Evolutionary conservation across 2,797 vertebrate species (phyloP).

Genomic region (Pteronotus mesoamericanus): DNA sequence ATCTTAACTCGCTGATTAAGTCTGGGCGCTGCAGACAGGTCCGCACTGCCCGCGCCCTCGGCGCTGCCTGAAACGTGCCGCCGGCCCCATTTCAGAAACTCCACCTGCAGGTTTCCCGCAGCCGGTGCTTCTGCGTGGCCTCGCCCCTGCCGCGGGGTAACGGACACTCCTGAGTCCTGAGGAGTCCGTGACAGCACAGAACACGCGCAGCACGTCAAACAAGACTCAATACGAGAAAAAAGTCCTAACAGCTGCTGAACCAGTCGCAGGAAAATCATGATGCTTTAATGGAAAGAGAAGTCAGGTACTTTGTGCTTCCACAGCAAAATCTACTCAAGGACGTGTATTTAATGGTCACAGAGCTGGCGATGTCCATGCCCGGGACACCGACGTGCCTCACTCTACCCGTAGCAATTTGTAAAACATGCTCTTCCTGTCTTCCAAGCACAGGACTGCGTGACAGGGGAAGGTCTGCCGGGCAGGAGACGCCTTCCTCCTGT

Average conservation of each 20-base stretch:
- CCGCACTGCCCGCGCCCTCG: background rate
- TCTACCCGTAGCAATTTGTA: background rate
- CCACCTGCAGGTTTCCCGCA: background rate
- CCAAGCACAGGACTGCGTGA: background rate
- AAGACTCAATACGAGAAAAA: background rate
- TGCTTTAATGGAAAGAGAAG: background rate
- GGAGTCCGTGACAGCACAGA: background rate
- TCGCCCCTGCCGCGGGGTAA: background rate
- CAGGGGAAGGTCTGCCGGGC: background rate
- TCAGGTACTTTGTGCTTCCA: background rate
- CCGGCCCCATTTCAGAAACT: background rate
- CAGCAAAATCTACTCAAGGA: background rate
- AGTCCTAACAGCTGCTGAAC: background rate
- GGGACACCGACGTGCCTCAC: background rate
- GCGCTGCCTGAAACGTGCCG: background rate
- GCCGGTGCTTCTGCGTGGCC: background rate
- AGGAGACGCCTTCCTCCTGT: background rate
- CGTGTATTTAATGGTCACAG: background rate
- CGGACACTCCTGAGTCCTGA: background rate
- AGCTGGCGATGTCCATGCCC: no score
- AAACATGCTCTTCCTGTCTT: background rate
- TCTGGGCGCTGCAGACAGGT: background rate
- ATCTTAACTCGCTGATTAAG: constrained; percentile 58
- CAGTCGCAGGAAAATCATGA: background rate
- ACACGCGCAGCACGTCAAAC: background rate